These are phyloP conservation scores for Botia almorhae DNA, from an alignment of 2,797 vertebrate genomes.

Conservation along the genomic window DNA sequence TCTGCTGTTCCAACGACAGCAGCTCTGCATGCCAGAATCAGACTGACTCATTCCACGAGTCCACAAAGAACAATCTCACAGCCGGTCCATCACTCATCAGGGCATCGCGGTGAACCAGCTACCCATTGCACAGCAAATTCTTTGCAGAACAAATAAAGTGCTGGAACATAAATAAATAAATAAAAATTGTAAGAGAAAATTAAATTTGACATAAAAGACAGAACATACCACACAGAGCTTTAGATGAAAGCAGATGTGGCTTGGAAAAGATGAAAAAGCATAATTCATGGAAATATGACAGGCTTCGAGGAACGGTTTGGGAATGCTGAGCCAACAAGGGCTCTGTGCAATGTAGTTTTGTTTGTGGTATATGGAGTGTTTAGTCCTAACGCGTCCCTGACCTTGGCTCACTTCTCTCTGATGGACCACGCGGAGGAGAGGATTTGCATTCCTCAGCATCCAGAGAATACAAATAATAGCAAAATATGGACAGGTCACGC, in stretches of 20 bases:
- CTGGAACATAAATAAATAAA: slow-evolving; percentile 1
- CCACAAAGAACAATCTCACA: slow-evolving; percentile 58
- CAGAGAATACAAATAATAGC: slow-evolving; percentile 49
- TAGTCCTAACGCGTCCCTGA: slow-evolving; percentile 45
- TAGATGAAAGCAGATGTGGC: neutral
- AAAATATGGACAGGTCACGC: slow-evolving; percentile 43
- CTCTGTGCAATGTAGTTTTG: slow-evolving; percentile 6
- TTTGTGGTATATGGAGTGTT: slow-evolving; percentile 33
- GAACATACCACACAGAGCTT: neutral
- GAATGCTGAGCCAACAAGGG: slow-evolving; percentile 22
- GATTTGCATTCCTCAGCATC: slow-evolving; percentile 57
- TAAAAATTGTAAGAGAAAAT: neutral
- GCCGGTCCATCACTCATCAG: neutral
- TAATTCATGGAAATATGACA: slow-evolving; percentile 47
- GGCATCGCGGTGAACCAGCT: neutral
- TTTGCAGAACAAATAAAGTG: slow-evolving; percentile 1
- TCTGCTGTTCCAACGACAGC: slow-evolving; percentile 57
- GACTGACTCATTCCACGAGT: slow-evolving; percentile 50
- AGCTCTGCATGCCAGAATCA: slow-evolving; percentile 50
- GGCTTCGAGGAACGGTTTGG: slow-evolving; percentile 10
- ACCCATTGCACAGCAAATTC: neutral
- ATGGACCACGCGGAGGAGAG: slow-evolving; percentile 23
- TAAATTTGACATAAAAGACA: slow-evolving; percentile 13
- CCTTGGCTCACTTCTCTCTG: slow-evolving; percentile 50
- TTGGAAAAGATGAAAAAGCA: slow-evolving; percentile 38